Evolutionary conservation across 2,113 vertebrate genomes (phyloP), one percentile per base, ranked within the genome.

Genomic region (Morone saxatilis): DNA sequence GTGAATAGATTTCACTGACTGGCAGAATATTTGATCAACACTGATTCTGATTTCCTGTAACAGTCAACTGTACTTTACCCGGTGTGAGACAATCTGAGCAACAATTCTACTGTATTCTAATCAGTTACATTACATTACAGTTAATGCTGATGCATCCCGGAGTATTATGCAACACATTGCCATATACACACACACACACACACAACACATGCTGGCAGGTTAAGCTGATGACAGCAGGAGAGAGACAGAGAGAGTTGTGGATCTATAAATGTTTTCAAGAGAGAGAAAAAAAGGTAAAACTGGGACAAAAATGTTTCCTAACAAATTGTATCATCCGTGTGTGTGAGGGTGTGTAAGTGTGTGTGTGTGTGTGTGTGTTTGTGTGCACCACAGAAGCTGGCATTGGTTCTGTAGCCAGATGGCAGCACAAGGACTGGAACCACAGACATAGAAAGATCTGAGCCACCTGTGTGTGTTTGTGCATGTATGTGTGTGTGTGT

Each of bases 361-460:
- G 62, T 66, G 74, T 75, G 51, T 61, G 59, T 40, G 40, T 51
- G 73, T 53, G 31, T 59, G 63, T 81, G 74, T 75, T 68, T 72
- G 75, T 11, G 76, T 57, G 40, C 68, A 19, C 31, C 57, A 75
- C n/a, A 73, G 70, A 78, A 71, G 61, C 87, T 93, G 92, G 91
- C 91, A 86, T 36, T 70, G 81, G 69, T 74, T 83, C 20, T 84
- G 80, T 86, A 84, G 86, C 85, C 90, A 93, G 92, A 93, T 93
- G 92, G 91, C 83, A 76, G 38, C 81, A 88, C 61, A 59, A 85
- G 86, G 78, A 79, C 85, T 87, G 79, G 76, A 90, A 84, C 62
- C 83, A 75, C 83, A 90, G 71, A 89, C 74, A 84, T 8, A 81
- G 75, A 86, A 84, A 83, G 74, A 86, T 86, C 71, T 81, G 69